Conservation (phyloP, 2,113 vertebrate species). For the Eonycteris spelaea region DNA sequence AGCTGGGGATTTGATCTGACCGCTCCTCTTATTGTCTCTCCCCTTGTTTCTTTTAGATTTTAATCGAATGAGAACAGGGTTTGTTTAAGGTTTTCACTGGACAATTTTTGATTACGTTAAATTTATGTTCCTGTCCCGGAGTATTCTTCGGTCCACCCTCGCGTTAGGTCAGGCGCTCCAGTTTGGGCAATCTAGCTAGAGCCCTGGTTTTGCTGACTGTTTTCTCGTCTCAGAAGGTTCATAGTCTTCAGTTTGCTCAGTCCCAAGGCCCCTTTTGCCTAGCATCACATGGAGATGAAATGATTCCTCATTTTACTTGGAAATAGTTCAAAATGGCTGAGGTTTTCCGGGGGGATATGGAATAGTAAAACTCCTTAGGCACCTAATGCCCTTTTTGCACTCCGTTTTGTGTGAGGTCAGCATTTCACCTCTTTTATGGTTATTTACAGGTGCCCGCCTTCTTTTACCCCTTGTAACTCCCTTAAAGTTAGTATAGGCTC, state of each 20-base stretch:
- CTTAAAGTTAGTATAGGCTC: not conserved
- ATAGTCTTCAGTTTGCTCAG: not conserved
- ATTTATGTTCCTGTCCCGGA: not conserved
- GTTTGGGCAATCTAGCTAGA: not conserved
- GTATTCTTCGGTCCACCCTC: not conserved
- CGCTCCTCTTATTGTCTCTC: not conserved
- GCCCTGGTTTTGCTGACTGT: not conserved
- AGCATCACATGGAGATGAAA: not conserved
- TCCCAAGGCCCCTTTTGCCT: not conserved
- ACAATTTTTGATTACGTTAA: not conserved
- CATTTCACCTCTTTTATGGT: not conserved
- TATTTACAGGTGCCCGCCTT: not conserved
- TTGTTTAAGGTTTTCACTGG: not conserved
- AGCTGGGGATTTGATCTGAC: not conserved
- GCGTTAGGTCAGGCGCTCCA: not conserved
- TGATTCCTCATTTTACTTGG: not conserved
- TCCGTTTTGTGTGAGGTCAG: not conserved
- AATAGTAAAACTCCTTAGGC: not conserved
- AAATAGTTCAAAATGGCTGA: not conserved
- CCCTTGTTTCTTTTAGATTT: not conserved
- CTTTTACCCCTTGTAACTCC: fast-evolving
- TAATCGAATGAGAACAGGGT: not conserved
- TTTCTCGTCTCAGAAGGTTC: not conserved
- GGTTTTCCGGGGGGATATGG: not conserved
- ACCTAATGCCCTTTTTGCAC: not conserved